Base-by-base conservation (phyloP, 2,888 invertebrate species). In the Drosophila greeni region DNA sequence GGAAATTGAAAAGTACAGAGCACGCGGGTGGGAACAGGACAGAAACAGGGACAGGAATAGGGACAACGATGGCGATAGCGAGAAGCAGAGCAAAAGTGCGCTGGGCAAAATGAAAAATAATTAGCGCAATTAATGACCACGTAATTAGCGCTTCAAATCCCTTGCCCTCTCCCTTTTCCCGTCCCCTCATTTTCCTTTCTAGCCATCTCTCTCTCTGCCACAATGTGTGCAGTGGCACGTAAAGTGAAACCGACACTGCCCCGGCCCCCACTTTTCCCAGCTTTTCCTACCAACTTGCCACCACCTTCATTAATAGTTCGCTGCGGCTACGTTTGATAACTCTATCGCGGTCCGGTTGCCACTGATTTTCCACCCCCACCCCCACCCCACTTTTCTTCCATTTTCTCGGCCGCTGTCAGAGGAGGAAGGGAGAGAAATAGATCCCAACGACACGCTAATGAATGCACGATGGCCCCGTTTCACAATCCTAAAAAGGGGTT, bases 71-170 rank as follows among this genome's bases (percentile, higher is more conserved):
- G 39, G 39, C 26, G 26, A 42, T 42, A n/a, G n/a, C n/a, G 5
- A 42, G n/a, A 6, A 26, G 16, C 26, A 12, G 26, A 47, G 45
- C 18, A 47, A 31, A 47, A 47, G 45, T 47, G 45, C 29, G 45
- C 29, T 39, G 18, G 53, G 40, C 39, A 45, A 78, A 84, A 83
- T 80, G 85, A 74, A 85, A 86, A 86, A 85, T 86, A 86, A 86
- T 86, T 85, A 86, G 86, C 86, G 82, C 85, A 86, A 86, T 85
- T 85, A 84, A 84, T 82, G 86, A 81, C 81, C 79, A 84, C 82
- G 85, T 86, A 86, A 85, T 86, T 87, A 86, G 79, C 77, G 84
- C 74, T 72, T 72, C 73, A 73, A 84, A 78, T 67, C 68, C 45
- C 45, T n/a, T n/a, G n/a, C 29, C 8, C 45, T 45, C 45, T 9